These are phyloP conservation scores for Gymnocypris eckloni DNA, from an alignment of 2,797 vertebrate genomes.

Conservation along the genomic window DNA sequence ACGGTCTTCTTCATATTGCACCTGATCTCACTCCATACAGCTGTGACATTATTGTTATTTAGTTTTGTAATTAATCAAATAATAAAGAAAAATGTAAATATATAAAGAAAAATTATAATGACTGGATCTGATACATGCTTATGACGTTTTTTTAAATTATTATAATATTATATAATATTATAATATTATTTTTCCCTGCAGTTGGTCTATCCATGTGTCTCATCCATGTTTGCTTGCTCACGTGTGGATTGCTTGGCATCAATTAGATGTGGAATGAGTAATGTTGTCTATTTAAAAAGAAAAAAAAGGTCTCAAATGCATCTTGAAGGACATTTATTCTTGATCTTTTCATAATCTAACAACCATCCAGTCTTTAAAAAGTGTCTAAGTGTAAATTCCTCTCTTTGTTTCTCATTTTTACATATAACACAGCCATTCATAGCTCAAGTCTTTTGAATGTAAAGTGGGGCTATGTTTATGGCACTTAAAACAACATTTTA, in stretches of 20 bases:
- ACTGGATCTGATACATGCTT: too few species aligned
- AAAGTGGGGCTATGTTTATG: neutral
- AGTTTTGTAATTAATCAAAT: too few species aligned
- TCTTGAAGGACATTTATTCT: neutral
- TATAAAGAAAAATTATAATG: too few species aligned
- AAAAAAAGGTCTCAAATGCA: neutral
- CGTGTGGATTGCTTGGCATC: neutral
- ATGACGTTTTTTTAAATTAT: too few species aligned
- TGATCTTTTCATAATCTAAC: neutral
- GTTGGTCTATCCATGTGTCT: neutral
- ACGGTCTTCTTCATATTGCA: too few species aligned
- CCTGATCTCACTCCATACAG: too few species aligned
- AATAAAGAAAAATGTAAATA: too few species aligned
- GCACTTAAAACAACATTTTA: neutral
- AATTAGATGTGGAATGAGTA: neutral
- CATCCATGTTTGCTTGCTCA: neutral
- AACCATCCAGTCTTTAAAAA: neutral
- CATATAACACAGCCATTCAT: neutral
- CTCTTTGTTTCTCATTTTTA: neutral
- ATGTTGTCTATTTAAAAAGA: neutral
- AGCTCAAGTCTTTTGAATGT: neutral
- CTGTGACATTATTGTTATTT: too few species aligned
- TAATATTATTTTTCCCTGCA: neutral
- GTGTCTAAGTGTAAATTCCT: neutral
- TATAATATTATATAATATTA: too few species aligned